Evolutionary conservation across 2,113 vertebrate species (phyloP), one percentile per base, ranked within the genome.

Genomic region (Rostratula benghalensis): DNA sequence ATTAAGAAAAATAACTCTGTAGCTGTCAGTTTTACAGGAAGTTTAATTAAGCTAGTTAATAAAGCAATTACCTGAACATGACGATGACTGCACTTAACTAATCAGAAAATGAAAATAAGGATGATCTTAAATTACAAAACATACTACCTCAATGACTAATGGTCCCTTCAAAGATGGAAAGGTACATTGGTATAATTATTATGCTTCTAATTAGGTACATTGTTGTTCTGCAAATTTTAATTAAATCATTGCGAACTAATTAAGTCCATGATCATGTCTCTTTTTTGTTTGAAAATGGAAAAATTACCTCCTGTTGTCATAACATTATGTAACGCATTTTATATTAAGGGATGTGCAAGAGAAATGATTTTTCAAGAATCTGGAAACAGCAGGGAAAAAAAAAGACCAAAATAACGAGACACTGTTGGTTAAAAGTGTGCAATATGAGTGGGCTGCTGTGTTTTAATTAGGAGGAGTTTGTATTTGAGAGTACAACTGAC

Each of bases 21-120:
- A 95, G 93, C 94, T 97, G 95, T 96, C 94, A 80, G 39, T 96
- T 97, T 96, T 97, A 81, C 93, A 96, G 96, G 92, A 97, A 95
- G 95, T 92, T 97, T 97, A 98, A 96, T 98, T 98, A 98, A 97
- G 87, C 70, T 91, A 75, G 93, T 97, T 98, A 98, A 97, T 98
- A 97, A 97, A 97, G 95, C 97, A 98, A 97, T 98, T 98, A 97
- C 96, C 94, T 97, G 97, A 97, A 96, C 95, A 97, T 21, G 79
- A 90, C 13, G 28, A 94, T 87, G 94, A 92, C 82, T 95, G 95
- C 71, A 96, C 87, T 97, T 91, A 91, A 94, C 95, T 96, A 96
- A 95, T 96, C 94, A 95, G 93, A 96, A 98, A 97, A 95, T 93
- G 96, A 97, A 97, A 98, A 95, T 95, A 97, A 94, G 90, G 86